Percentiles rank a stretch among this genome's conserved stretches.
Evolutionary conservation across 1,140 invertebrate genomes (phyloP).

Genomic region (Caenorhabditis tropicalis): DNA sequence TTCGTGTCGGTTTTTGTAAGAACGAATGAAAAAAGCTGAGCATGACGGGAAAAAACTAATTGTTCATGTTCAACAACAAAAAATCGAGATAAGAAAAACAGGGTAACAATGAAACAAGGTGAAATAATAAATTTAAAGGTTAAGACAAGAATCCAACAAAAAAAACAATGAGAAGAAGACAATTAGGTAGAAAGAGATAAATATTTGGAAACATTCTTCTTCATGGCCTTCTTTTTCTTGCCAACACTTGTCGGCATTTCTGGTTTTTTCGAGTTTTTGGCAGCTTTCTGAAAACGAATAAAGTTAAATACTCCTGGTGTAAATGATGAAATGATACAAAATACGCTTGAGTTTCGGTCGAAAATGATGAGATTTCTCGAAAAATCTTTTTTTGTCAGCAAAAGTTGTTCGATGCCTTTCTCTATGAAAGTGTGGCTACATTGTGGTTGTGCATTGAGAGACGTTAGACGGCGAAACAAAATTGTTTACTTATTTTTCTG

Average conservation of each 20-base stretch:
- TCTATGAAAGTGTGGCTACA: neutral
- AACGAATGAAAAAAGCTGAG: too few relatives aligned
- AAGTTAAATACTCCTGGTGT: neutral
- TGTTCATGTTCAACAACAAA: neutral
- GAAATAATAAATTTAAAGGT: neutral
- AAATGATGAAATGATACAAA: neutral
- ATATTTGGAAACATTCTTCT: constrained; percentile 53
- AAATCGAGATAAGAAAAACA: neutral
- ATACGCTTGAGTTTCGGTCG: neutral
- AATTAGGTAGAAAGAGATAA: constrained; percentile 41
- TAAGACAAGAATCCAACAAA: neutral
- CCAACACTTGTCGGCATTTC: constrained; percentile 23
- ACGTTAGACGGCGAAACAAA: neutral
- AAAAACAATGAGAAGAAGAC: neutral
- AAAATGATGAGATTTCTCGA: neutral
- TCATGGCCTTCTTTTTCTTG: constrained; percentile 48
- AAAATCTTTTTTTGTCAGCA: constrained; percentile 20
- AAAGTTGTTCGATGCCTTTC: neutral
- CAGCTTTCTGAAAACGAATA: constrained; percentile 34
- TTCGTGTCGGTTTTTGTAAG: too few relatives aligned
- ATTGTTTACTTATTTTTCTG: constrained; percentile 7
- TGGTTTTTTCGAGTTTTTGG: constrained; percentile 19
- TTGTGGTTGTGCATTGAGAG: neutral
- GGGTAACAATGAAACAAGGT: neutral
- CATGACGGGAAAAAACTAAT: neutral